Evolutionary conservation across 30 jellyfish, hydroid and myxozoan genomes (phyloP).

Genomic region (Hydractinia echinata): DNA sequence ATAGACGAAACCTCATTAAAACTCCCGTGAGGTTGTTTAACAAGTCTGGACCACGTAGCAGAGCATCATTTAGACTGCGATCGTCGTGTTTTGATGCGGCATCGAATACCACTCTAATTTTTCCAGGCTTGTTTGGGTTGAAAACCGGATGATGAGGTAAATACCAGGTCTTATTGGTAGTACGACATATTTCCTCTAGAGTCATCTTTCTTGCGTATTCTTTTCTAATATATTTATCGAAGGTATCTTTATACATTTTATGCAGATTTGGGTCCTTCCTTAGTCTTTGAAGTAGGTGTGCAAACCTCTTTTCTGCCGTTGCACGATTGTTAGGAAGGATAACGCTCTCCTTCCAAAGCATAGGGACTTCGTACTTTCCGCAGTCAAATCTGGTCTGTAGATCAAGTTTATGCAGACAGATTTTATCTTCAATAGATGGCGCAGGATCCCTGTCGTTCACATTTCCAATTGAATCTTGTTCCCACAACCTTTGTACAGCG

Average conservation of each 20-base stretch:
- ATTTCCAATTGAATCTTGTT: not conserved
- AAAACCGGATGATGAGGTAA: slow-evolving; percentile 20
- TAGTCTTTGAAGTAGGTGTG: not conserved
- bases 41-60: not conserved
- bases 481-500: not conserved
- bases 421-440: not conserved
- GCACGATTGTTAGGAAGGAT: slow-evolving; percentile 1
- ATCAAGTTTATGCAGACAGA: not conserved
- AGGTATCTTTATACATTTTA: not conserved
- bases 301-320: not conserved
- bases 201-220: not conserved
- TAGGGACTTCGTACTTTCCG: slow-evolving; percentile 9
- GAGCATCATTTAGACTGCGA: not conserved
- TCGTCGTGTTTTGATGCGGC: not conserved
- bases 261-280: not conserved
- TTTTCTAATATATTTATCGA: not conserved
- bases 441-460: not conserved
- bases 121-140: not conserved
- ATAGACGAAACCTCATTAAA: not conserved
- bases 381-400: not conserved
- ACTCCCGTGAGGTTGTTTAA: not conserved
- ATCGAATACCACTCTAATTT: not conserved
- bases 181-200: slow-evolving; percentile 20
- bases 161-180: slow-evolving; percentile 18
- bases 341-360: not conserved